Evolutionary conservation across 2,113 vertebrate genomes (phyloP), one percentile per base, ranked within the genome.

Genomic region (Apus apus): DNA sequence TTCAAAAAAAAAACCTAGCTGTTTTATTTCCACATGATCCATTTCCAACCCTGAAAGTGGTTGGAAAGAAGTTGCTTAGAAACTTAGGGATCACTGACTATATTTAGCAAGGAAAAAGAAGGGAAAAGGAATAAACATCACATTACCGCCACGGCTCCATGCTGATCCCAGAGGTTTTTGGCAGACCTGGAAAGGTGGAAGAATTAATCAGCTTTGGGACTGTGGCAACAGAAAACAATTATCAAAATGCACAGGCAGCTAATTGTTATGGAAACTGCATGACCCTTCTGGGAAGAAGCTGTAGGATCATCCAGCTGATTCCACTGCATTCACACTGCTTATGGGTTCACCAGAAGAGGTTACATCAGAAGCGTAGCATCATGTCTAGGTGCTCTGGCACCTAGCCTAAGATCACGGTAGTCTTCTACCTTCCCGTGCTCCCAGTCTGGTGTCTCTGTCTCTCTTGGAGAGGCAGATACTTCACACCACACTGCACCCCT

Each of bases 151-250:
- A 66, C 90, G 72, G 95, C 92, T 84, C 3, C 83, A 1, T 94
- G 95, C 70, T 97, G 94, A 76, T 94, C 93, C 94, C 94, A 96
- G 43, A 96, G 93, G 36, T 83, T 93, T 94, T 95, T 97, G 62
- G 95, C 94, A 87, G 96, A 96, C 67, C 95, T 97, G 76, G 53
- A 89, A 95, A 77, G 8, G 53, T 8, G 38, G 32, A n/a, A 96
- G 71, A 86, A 93, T 79, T 75, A 91, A 91, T 93, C 13, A 78
- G 48, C 34, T 89, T 70, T 89, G 65, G 50, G 50, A 50, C 50
- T 66, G 11, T 75, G 40, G 70, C 48, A 85, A 87, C 43, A 87
- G 38, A 85, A 71, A 81, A 32, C 32, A 62, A 50, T 13, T 20
- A 80, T 46, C 18, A 77, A 81, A 81, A 71, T 26, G 15, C 18